Conservation (phyloP, 2,797 vertebrate genomes). For the Caiman crocodilus region DNA sequence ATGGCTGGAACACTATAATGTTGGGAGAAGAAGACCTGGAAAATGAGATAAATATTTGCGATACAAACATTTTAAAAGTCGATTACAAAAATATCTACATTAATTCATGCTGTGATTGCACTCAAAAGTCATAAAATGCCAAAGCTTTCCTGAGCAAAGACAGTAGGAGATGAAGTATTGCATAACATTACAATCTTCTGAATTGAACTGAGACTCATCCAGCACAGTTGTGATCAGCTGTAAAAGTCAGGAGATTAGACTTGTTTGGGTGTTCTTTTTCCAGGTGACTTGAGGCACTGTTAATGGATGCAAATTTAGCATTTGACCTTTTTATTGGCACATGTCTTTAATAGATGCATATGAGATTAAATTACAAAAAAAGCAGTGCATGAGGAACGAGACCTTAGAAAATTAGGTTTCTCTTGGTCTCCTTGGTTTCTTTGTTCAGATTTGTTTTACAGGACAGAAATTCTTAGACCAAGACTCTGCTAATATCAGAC, state of each 20-base stretch:
- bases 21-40: too few species aligned
- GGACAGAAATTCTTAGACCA: neutral
- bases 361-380: neutral
- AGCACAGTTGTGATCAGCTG: neutral
- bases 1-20: neutral
- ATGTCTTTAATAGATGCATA: neutral
- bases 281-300: neutral
- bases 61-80: neutral
- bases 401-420: neutral
- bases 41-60: too few species aligned
- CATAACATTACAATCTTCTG: neutral
- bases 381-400: neutral
- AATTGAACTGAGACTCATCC: neutral
- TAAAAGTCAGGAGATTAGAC: neutral
- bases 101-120: neutral
- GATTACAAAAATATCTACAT: neutral
- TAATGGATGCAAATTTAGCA: neutral
- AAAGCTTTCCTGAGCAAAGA: neutral
- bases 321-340: neutral
- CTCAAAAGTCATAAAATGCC: neutral
- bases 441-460: neutral
- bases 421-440: neutral
- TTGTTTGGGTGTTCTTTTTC: neutral
- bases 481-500: neutral
- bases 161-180: neutral